These are phyloP conservation scores for Steinernema khuongi DNA, from an alignment of 1,140 invertebrate genomes.

Conservation along the genomic window DNA sequence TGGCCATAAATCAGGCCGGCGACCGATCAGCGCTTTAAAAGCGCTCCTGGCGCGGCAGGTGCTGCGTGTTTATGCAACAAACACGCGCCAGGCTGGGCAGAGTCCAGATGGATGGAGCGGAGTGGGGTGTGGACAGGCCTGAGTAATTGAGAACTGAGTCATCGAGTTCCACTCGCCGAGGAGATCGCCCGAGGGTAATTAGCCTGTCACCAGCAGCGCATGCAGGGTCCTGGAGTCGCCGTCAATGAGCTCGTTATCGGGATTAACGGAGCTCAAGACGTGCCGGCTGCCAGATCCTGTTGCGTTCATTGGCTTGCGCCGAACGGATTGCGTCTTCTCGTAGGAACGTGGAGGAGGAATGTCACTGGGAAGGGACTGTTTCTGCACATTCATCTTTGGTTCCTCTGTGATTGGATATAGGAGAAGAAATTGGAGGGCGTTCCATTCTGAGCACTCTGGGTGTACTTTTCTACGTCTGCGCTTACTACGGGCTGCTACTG, in stretches of 20 bases:
- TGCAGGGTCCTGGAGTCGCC: background rate
- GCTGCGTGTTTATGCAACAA: too few species aligned
- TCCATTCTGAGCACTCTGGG: too few species aligned
- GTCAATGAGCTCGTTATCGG: constrained; percentile 1
- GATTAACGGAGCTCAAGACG: background rate
- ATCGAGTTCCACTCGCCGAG: constrained; percentile 2
- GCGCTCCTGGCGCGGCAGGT: background rate
- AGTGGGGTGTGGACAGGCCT: background rate
- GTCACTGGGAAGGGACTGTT: too few species aligned
- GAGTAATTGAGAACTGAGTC: constrained; percentile 13
- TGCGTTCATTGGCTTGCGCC: too few species aligned
- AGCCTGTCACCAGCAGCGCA: constrained; percentile 1
- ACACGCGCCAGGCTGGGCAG: too few species aligned
- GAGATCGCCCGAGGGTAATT: background rate
- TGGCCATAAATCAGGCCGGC: background rate
- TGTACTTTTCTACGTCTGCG: too few species aligned
- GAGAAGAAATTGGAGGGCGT: too few species aligned
- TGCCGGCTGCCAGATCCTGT: background rate
- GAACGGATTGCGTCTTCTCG: too few species aligned
- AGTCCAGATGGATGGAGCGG: background rate
- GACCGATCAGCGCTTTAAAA: background rate
- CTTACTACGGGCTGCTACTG: too few species aligned
- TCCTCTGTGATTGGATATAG: too few species aligned
- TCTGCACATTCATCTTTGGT: too few species aligned
- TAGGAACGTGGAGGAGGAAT: too few species aligned